A percentile compares a stretch with the other conserved stretches of the same genome.
Conservation (phyloP, 2,888 invertebrate genomes). For the Clitarchus hookeri region DNA sequence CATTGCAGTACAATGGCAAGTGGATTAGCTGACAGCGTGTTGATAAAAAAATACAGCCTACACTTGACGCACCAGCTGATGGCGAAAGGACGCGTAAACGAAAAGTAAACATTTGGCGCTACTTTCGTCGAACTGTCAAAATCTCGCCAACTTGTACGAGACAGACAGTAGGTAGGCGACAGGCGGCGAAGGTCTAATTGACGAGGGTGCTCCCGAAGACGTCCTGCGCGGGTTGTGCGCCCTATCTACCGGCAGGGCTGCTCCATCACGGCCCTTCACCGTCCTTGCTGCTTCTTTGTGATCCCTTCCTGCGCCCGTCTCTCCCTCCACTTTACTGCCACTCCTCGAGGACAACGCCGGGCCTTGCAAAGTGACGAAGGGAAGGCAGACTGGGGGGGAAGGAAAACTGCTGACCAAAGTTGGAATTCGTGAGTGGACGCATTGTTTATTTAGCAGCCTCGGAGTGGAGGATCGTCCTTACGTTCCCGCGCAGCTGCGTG, state of each 20-base stretch:
- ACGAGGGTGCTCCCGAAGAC: not conserved
- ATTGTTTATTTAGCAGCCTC: constrained; percentile 1
- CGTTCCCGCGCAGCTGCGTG: not conserved
- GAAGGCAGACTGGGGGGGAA: not conserved
- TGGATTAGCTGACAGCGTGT: too few species aligned
- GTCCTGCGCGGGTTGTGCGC: not conserved
- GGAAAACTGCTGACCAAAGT: not conserved
- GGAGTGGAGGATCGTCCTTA: not conserved
- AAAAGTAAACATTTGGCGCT: too few species aligned
- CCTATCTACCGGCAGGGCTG: not conserved
- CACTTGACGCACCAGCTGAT: too few species aligned
- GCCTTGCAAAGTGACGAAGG: not conserved
- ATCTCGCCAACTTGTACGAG: too few species aligned
- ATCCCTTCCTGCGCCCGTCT: not conserved
- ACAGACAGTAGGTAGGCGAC: too few species aligned
- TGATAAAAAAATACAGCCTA: too few species aligned
- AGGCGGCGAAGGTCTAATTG: too few species aligned
- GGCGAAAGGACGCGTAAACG: too few species aligned
- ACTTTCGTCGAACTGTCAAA: too few species aligned
- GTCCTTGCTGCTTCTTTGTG: too few species aligned
- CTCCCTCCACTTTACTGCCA: not conserved
- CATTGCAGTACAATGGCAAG: too few species aligned
- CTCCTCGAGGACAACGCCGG: not conserved
- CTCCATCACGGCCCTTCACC: not conserved
- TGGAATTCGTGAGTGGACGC: not conserved